Percentiles rank a stretch among this genome's conserved stretches.
Evolutionary conservation across 2,797 vertebrate species (phyloP).

Genomic region (Naso thynnoides): DNA sequence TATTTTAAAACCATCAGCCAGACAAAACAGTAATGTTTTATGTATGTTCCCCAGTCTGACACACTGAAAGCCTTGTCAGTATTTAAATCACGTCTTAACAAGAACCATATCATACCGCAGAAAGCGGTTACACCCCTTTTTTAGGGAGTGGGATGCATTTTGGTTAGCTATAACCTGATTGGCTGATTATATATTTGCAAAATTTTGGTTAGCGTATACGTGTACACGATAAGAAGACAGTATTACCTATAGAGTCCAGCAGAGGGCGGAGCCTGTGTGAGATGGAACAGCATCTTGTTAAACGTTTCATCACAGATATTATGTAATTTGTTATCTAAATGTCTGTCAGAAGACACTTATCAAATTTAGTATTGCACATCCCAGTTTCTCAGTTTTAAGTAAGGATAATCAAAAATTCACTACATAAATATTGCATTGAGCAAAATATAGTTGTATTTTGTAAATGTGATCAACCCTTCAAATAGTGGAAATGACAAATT

Average conservation of each 20-base stretch:
- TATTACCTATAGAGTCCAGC: no score
- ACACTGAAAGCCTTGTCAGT: constrained; percentile 12
- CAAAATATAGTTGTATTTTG: not conserved
- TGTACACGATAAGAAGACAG: no score
- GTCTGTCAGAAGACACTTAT: not conserved
- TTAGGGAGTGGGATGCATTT: no score
- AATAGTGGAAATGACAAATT: not conserved
- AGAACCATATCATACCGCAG: not conserved
- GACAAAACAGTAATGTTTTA: constrained; percentile 2
- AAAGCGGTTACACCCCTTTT: no score
- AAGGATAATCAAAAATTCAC: constrained; percentile 7
- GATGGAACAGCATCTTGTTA: not conserved
- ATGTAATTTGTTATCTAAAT: not conserved
- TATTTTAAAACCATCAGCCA: constrained; percentile 8
- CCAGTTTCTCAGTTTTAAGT: not conserved
- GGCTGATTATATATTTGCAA: no score
- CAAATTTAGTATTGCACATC: not conserved
- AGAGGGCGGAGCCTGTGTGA: no score
- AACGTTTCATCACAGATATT: not conserved
- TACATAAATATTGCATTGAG: not conserved
- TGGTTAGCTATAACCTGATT: no score
- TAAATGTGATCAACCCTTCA: constrained; percentile 21
- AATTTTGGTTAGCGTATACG: no score
- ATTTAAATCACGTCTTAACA: constrained; percentile 11
- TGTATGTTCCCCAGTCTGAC: not conserved